These are phyloP conservation scores for Hipposideros armiger DNA, from an alignment of 2,113 vertebrate genomes.

Conservation along the genomic window DNA sequence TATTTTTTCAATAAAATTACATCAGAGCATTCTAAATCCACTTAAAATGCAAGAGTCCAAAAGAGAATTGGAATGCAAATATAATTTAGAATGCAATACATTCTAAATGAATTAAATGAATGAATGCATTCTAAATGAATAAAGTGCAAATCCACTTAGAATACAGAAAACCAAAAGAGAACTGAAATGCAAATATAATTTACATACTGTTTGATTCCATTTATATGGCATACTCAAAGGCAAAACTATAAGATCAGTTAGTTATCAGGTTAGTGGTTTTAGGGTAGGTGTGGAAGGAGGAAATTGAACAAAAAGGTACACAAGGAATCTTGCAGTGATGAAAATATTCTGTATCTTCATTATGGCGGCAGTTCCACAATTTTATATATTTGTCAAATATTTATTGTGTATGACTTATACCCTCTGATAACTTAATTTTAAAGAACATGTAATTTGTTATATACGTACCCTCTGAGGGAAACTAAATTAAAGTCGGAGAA, in stretches of 20 bases:
- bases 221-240: neutral
- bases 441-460: neutral
- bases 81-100: neutral
- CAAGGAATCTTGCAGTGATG: too few species aligned
- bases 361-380: neutral
- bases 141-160: neutral
- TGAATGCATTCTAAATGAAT: neutral
- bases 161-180: neutral
- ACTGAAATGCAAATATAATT: neutral
- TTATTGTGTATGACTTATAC: neutral
- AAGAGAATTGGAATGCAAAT: neutral
- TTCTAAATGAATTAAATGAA: neutral
- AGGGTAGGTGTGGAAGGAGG: accelerated
- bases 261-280: neutral
- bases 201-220: neutral
- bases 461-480: neutral
- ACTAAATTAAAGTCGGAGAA: neutral
- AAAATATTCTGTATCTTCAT: neutral
- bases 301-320: neutral
- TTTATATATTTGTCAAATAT: neutral
- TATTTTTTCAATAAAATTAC: neutral
- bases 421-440: neutral
- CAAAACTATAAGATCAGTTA: neutral
- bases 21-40: neutral
- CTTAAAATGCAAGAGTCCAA: neutral